Conservation (phyloP, 1,140 invertebrate genomes). For the Glossosoma conforme region DNA sequence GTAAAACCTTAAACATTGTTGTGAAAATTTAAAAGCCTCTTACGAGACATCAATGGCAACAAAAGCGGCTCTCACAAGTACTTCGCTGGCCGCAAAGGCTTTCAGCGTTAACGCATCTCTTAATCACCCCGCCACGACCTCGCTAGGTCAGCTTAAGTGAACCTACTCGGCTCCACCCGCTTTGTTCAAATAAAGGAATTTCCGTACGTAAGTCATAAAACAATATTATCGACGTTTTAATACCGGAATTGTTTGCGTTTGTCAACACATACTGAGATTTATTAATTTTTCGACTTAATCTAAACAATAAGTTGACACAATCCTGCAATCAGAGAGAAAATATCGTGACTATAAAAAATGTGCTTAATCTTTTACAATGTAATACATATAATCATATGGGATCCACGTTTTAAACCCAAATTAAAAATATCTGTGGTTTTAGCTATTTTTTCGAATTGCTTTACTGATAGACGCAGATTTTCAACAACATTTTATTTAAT, state of each 20-base stretch:
- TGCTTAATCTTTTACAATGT: too few relatives aligned
- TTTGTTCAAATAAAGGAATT: neutral
- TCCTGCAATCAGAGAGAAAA: neutral
- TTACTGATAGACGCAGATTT: too few relatives aligned
- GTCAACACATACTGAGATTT: neutral
- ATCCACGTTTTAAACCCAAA: too few relatives aligned
- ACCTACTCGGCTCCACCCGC: neutral
- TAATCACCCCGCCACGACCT: slow-evolving; percentile 2
- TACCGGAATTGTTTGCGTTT: neutral
- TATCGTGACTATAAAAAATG: too few relatives aligned
- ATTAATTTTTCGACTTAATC: neutral
- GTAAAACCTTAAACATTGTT: neutral
- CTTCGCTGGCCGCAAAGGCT: neutral
- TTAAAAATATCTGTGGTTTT: too few relatives aligned
- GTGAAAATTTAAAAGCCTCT: slow-evolving; percentile 1
- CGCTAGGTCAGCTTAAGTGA: slow-evolving; percentile 1
- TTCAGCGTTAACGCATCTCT: slow-evolving; percentile 1
- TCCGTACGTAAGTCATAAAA: neutral
- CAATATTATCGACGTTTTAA: neutral
- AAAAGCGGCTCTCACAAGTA: neutral
- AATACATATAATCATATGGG: too few relatives aligned
- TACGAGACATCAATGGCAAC: neutral
- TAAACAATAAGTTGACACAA: neutral
- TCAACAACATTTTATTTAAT: too few relatives aligned
- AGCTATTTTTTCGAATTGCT: too few relatives aligned